Base-by-base conservation (phyloP, 2,113 vertebrate genomes). In the Pipra filicauda region DNA sequence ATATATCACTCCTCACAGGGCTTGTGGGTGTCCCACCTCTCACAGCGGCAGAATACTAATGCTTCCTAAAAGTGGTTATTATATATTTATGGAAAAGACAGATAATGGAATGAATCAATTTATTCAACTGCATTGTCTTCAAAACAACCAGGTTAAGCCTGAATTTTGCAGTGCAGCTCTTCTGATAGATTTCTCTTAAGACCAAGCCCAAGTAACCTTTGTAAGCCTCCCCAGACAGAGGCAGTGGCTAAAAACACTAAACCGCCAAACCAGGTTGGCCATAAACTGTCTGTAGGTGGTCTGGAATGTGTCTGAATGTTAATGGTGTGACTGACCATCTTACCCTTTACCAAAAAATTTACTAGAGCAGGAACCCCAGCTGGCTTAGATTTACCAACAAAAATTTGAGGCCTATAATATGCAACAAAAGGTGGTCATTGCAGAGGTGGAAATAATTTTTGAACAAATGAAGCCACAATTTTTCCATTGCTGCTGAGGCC, bases 31-130 rank as follows among this genome's bases (percentile, higher is more conserved):
- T 93, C 61, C 92, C 88, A 93, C 79, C 83, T 88, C 95, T 94
- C 79, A 85, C 64, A 88, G 78, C 15, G 9, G 93, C 64, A 88
- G 88, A 94, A 91, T 75, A 80, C 85, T 74, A 86, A 91, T 72
- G 75, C 82, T 93, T 91, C 69, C 64, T 75, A 13, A 83, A 94
- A 93, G 59, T 22, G 8, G 15, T 24, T 77, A 73, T 91, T 83
- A 83, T 87, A 89, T 87, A 91, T 77, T 85, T 96, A 96, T 85
- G 77, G 89, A 70, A 96, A 95, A 95, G 78, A 76, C 37, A 94
- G 85, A 88, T 73, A 95, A 91, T 76, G 43, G 81, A 89, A 76
- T 70, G 57, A 94, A 88, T 79, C 75, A 54, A 93, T 88, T 91
- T 88, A 83, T 94, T 94, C 1, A 0, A 64, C 79, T 80, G 65